phyloP scores from a whole-genome alignment of 2,797 vertebrate species.

The Mus caroli region DNA sequence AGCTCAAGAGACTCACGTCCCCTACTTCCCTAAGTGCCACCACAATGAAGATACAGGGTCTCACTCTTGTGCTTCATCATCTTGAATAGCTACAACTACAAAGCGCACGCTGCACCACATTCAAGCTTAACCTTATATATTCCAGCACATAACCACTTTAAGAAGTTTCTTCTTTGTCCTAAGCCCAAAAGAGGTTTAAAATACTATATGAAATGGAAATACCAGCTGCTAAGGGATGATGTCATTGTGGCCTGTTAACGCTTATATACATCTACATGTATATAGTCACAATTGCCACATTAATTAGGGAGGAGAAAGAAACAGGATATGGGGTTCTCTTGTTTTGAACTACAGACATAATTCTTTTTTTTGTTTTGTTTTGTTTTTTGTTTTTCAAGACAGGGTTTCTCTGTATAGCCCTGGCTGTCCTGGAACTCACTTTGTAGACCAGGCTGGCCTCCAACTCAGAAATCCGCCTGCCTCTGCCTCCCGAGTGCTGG shows the following conservation, averaged over 20 bases:
- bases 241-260: constrained; percentile 28
- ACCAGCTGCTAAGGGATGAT: not conserved
- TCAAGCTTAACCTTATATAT: not conserved
- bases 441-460: too few relatives aligned
- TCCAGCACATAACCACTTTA: not conserved
- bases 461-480: too few relatives aligned
- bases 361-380: not conserved
- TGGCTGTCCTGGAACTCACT: too few relatives aligned
- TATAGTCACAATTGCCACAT: constrained; percentile 10
- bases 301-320: not conserved
- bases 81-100: not conserved
- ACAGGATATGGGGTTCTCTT: not conserved
- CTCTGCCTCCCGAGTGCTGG: too few relatives aligned
- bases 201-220: constrained; percentile 34
- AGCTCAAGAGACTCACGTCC: not conserved
- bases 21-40: not conserved
- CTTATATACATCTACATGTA: not conserved
- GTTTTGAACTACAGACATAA: not conserved
- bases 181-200: constrained; percentile 47
- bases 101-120: not conserved
- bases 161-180: not conserved
- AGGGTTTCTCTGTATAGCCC: too few relatives aligned
- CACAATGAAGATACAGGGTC: not conserved
- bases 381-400: too few relatives aligned
- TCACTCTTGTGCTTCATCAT: not conserved